These are phyloP conservation scores for Mastomys natalensis DNA, from an alignment of 2,113 vertebrate species.

Conservation along the genomic window DNA sequence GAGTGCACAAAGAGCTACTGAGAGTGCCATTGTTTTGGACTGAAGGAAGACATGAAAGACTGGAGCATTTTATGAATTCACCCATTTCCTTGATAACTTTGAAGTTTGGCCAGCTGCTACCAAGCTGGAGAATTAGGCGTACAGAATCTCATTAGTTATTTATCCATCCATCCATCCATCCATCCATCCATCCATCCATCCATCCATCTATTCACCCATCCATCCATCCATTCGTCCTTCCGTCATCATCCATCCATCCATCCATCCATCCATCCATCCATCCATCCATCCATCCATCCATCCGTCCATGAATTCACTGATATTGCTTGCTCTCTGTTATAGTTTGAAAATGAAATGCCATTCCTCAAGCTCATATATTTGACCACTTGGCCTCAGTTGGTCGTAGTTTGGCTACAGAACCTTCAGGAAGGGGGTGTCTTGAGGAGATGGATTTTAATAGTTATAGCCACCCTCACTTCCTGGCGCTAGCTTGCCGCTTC, in stretches of 20 bases:
- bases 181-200: background rate
- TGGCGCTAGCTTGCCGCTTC: background rate
- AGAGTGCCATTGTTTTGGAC: too few relatives aligned
- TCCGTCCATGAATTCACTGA: background rate
- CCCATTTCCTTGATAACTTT: background rate
- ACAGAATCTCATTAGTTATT: background rate
- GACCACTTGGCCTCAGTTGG: background rate
- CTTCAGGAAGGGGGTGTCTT: background rate
- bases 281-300: too few relatives aligned
- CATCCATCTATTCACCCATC: too few relatives aligned
- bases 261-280: too few relatives aligned
- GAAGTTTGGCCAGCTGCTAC: background rate
- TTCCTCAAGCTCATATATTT: background rate
- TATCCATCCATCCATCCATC: background rate
- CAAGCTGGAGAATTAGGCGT: background rate
- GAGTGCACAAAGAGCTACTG: background rate
- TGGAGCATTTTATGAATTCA: background rate
- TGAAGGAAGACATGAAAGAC: background rate
- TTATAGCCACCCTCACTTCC: background rate
- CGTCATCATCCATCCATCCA: too few relatives aligned
- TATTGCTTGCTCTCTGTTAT: background rate
- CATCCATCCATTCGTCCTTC: too few relatives aligned
- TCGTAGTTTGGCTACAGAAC: background rate
- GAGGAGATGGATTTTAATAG: background rate
- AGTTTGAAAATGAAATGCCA: background rate